These are phyloP conservation scores for Apostichopus californicus DNA, from an alignment of 35 echinoderm and acorn worm species.

Conservation along the genomic window DNA sequence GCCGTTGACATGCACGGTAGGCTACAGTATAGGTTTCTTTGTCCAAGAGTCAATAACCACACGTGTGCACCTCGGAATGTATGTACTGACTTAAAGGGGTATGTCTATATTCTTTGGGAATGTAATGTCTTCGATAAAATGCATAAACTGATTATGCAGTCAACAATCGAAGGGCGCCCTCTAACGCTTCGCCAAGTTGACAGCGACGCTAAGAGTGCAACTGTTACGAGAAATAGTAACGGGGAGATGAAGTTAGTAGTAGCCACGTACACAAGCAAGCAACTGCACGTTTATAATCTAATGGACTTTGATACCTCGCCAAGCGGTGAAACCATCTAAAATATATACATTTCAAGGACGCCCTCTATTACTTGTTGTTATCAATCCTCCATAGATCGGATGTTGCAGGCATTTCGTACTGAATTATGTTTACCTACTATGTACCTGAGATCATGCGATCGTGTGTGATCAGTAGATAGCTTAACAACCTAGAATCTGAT, in stretches of 20 bases:
- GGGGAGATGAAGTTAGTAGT: slow-evolving; percentile 31
- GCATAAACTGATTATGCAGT: slow-evolving; percentile 41
- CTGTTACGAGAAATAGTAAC: not conserved
- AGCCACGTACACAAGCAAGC: slow-evolving; percentile 20
- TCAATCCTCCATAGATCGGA: too few species aligned
- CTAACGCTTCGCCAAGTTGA: slow-evolving; percentile 21
- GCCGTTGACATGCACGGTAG: not conserved
- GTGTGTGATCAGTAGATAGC: too few species aligned
- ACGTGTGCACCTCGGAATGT: slow-evolving; percentile 45
- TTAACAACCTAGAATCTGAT: too few species aligned
- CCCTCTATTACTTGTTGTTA: too few species aligned
- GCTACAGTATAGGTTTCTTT: slow-evolving; percentile 4
- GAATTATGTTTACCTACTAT: too few species aligned
- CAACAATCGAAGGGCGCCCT: slow-evolving; percentile 26
- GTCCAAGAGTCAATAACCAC: slow-evolving; percentile 12
- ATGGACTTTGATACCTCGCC: not conserved
- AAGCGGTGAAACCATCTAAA: not conserved
- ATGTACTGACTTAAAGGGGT: slow-evolving; percentile 9
- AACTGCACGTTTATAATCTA: slow-evolving; percentile 13
- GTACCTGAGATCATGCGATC: too few species aligned
- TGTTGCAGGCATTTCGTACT: too few species aligned
- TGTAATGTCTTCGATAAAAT: slow-evolving; percentile 16
- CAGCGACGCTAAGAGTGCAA: slow-evolving; percentile 29
- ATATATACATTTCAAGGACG: too few species aligned
- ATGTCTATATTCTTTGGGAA: slow-evolving; percentile 40